Evolutionary conservation across 1,140 invertebrate species (phyloP), one percentile per base, ranked within the genome.

Genomic region (Neodiprion virginianus): DNA sequence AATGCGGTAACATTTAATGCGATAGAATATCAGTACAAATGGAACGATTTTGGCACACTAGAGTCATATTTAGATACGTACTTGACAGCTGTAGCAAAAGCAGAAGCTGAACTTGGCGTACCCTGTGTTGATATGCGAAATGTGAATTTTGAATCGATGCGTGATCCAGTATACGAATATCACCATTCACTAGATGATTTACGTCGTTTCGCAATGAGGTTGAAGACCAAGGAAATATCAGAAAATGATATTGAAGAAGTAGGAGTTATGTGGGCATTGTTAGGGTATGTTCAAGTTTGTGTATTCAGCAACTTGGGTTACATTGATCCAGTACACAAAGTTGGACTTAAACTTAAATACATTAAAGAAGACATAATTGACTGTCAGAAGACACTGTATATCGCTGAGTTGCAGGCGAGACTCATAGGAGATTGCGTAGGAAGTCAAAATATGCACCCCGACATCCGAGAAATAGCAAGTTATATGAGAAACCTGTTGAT

Each of bases 291-390:
- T 49, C 82, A 90, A 70, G 67, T 88, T 7, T 80, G 85, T 67
- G 72, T 91, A 0, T 89, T 89, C 72, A 76, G 84, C 0, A 85
- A 86, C 69, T 76, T 91, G 2, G 88, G 87, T 14, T 76, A 80
- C 48, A 92, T 96, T 17, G 95, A 96, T 89, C 94, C 94, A 1
- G 91, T 95, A 0, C 90, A 93, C 68, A 95, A 95, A 82, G 90
- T 92, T 61, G 86, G 89, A 1, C 82, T 96, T 0, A 94, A 94
- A 84, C 87, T 93, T 7, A 82, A 90, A 67, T 94, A 95, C 73
- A 84, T 92, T 11, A 82, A 90, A 12, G 91, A 95, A 81, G 93
- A 95, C 78, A 89, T 93, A 0, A 76, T n/a, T 0, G 86, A 88
- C 72, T 76, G 81, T 8, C 47, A 79, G 53, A 82, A 74, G 5